Evolutionary conservation across 2,797 vertebrate species (phyloP), one percentile per base, ranked within the genome.

Genomic region (Cyclopterus lumpus): DNA sequence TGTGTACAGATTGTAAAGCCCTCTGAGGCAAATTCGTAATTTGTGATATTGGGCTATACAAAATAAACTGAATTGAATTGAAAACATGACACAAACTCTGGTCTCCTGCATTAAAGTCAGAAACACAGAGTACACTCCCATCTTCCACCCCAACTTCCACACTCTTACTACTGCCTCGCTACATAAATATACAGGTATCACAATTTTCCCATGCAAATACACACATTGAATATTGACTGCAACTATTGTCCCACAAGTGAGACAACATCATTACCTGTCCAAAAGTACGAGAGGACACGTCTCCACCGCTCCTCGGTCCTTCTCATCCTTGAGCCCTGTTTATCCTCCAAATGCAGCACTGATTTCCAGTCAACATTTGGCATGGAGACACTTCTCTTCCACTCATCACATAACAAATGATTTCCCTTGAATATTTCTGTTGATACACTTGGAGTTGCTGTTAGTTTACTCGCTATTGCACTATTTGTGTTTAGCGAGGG

Each of bases 291-390:
- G 67, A 20, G 18, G 8, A 38, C 15, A 1, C 3, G 3, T 28
- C 18, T 51, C 8, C 40, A 7, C 11, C 1, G 2, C 10, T 60
- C 34, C 32, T 34, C 16, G 40, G 0, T 22, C 6, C 9, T 20
- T 49, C 20, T 72, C 58, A 15, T 61, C 30, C 20, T 15, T 67
- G 22, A 48, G 38, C 4, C 3, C 0, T 42, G 72, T 75, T 49
- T 24, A 63, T 65, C 71, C 49, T 30, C 18, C 2, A 44, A 44
- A 59, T 38, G 54, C 58, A 70, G 22, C 30, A 1, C 24, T 42
- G 22, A 62, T 49, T 28, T 66, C 42, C 28, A 32, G 55, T 71
- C 44, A 36, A 24, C 59, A 22, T 65, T 48, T 36, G 44, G 40
- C 60, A 30, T 1, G 6, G 44, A 59, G 12, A 28, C 36, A 10